A percentile compares a stretch with the other conserved stretches of the same genome.
phyloP scores from a whole-genome alignment of 64 coral and sea anemone genomes.

The Actinia tenebrosa region DNA sequence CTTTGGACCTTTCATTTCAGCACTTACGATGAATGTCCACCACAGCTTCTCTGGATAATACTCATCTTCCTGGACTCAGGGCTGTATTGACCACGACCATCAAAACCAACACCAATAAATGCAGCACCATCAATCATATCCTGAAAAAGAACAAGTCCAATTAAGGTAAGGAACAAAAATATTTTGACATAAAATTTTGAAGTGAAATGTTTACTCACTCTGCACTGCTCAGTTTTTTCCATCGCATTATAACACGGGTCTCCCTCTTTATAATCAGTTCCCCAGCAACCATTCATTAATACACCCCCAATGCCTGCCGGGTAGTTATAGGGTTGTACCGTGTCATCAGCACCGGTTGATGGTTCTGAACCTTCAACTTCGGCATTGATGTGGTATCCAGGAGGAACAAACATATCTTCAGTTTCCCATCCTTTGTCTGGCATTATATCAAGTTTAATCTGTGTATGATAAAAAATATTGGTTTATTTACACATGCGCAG shows the following conservation, averaged over 20 bases:
- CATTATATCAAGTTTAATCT: slow-evolving; percentile 53
- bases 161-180: no score
- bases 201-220: slow-evolving; percentile 1
- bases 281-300: slow-evolving; percentile 59
- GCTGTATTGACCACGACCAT: slow-evolving; percentile 38
- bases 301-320: slow-evolving; percentile 41
- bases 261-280: slow-evolving; percentile 13
- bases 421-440: slow-evolving; percentile 59
- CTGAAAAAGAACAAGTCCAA: neutral
- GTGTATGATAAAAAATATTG: neutral
- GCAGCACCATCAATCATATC: slow-evolving; percentile 49
- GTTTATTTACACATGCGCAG: neutral
- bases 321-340: slow-evolving; percentile 20
- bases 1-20: no score
- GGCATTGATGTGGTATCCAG: slow-evolving; percentile 48
- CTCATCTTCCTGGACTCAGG: slow-evolving; percentile 53
- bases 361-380: slow-evolving; percentile 29
- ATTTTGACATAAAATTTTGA: no score
- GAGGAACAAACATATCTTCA: slow-evolving; percentile 52
- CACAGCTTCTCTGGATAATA: slow-evolving; percentile 38
- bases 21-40: slow-evolving; percentile 20
- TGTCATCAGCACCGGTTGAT: neutral
- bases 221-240: neutral
- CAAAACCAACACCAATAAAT: slow-evolving; percentile 48
- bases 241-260: slow-evolving; percentile 46